Conservation (phyloP, 2,797 vertebrate genomes). For the Chelonia mydas region DNA sequence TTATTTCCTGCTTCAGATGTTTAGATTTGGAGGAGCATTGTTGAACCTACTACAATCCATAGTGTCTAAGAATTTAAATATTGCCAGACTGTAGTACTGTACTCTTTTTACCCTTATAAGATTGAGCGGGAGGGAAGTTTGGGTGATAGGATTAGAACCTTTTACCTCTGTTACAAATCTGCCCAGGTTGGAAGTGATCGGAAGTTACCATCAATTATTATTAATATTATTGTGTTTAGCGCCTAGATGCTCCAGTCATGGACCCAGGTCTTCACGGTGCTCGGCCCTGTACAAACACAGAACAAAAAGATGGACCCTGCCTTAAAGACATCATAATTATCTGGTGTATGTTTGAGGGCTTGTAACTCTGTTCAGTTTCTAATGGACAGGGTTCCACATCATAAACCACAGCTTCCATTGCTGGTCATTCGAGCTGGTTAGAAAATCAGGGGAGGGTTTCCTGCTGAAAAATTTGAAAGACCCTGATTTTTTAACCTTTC, state of each 20-base stretch:
- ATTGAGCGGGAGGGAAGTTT: neutral
- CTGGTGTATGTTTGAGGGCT: neutral
- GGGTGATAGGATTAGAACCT: neutral
- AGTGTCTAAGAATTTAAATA: neutral
- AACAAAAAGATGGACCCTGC: neutral
- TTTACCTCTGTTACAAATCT: neutral
- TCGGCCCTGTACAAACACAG: neutral
- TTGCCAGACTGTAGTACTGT: neutral
- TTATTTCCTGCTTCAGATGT: constrained; percentile 26
- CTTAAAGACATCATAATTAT: neutral
- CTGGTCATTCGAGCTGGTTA: neutral
- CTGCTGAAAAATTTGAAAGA: neutral
- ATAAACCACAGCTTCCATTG: neutral
- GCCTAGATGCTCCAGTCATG: neutral
- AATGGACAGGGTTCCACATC: neutral
- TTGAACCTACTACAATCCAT: neutral
- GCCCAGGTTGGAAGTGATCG: neutral
- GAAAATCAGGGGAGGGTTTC: neutral
- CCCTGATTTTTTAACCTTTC: neutral
- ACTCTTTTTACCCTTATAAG: neutral
- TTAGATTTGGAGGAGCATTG: neutral
- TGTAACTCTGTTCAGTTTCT: neutral
- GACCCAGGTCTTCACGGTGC: neutral
- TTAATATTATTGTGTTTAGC: neutral
- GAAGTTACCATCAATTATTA: neutral